These are phyloP conservation scores for Tringa solitaria DNA, from an alignment of 2,113 vertebrate genomes.

Conservation along the genomic window DNA sequence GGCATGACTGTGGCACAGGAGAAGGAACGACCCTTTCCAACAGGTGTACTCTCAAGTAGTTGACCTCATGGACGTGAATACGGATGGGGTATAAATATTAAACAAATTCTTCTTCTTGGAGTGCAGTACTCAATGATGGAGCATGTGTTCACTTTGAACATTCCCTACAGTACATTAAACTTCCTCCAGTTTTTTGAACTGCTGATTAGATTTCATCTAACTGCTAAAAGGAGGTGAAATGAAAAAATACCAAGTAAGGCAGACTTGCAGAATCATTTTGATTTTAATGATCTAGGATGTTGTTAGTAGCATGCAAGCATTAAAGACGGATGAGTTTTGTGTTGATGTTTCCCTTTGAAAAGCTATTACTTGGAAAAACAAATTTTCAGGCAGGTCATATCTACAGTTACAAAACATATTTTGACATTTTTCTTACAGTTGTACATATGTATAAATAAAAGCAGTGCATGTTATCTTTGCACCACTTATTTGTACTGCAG, in stretches of 20 bases:
- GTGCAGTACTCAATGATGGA: not conserved
- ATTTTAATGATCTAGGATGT: not conserved
- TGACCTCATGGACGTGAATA: not conserved
- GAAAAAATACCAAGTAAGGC: not conserved
- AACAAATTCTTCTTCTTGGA: not conserved
- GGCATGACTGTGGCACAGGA: not conserved
- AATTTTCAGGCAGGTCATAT: conserved; percentile 30
- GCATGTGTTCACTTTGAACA: not conserved
- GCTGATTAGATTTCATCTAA: conserved; percentile 4
- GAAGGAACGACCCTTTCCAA: not conserved
- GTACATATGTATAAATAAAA: conserved; percentile 9
- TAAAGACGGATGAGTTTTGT: conserved; percentile 3
- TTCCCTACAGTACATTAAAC: not conserved
- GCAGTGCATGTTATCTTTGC: not conserved
- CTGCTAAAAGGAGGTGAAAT: conserved; percentile 4
- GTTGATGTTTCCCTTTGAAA: conserved; percentile 33
- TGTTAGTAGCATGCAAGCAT: not conserved
- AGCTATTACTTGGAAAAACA: conserved; percentile 39
- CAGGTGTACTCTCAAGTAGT: not conserved
- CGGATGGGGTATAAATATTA: not conserved
- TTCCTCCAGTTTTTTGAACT: not conserved
- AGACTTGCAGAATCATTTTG: not conserved
- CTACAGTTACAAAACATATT: not conserved
- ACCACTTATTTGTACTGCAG: not conserved
- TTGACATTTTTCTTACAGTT: conserved; percentile 21